phyloP scores from a whole-genome alignment of 2,888 invertebrate genomes.

The Epinotia bilunana region DNA sequence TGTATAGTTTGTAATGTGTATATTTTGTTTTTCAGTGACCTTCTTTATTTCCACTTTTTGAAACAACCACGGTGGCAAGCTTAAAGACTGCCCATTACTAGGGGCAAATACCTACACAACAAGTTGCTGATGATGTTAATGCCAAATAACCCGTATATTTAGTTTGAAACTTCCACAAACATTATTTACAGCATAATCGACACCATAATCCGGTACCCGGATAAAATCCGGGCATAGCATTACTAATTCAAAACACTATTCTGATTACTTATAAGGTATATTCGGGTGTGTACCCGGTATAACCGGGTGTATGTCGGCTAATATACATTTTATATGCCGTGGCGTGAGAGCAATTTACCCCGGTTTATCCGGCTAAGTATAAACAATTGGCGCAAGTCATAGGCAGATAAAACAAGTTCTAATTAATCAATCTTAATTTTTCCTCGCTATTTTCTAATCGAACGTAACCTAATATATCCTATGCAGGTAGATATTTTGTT shows the following conservation, averaged over 20 bases:
- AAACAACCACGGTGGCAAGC: too few species aligned
- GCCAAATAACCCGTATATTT: not conserved
- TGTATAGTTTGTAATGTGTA: too few species aligned
- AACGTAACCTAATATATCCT: too few species aligned
- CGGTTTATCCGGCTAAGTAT: slow-evolving; percentile 43
- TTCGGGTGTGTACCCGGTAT: slow-evolving; percentile 6
- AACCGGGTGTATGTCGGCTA: slow-evolving; percentile 34
- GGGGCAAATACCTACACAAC: too few species aligned
- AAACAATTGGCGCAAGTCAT: slow-evolving; percentile 31
- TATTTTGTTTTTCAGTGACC: too few species aligned
- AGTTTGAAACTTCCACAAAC: not conserved
- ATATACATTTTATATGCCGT: slow-evolving; percentile 45
- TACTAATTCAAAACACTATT: slow-evolving; percentile 36
- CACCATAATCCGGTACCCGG: not conserved
- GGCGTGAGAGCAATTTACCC: slow-evolving; percentile 43
- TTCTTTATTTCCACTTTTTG: too few species aligned
- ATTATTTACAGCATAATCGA: not conserved
- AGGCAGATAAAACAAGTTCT: not conserved
- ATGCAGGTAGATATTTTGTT: too few species aligned
- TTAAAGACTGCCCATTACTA: too few species aligned
- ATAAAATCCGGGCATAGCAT: slow-evolving; percentile 19
- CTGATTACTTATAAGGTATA: slow-evolving; percentile 16
- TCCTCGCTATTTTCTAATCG: too few species aligned
- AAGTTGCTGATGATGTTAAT: too few species aligned
- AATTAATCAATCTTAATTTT: too few species aligned